Conservation (phyloP, 2,888 invertebrate genomes). For the Hylaea fasciaria region DNA sequence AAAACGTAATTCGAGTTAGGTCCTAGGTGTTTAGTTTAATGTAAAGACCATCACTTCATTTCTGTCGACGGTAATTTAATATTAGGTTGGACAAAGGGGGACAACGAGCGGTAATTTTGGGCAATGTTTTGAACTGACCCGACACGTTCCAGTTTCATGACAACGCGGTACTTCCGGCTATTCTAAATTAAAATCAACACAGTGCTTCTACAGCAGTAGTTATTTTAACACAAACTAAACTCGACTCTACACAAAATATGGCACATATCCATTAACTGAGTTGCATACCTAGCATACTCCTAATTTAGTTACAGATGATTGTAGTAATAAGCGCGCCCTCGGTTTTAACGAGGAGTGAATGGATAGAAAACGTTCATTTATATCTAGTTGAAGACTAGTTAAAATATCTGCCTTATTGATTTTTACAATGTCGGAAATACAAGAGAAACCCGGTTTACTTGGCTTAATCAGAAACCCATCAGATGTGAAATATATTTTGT, state of each 20-base stretch:
- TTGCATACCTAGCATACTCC: constrained; percentile 22
- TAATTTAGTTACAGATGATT: constrained; percentile 19
- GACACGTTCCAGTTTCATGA: constrained; percentile 49
- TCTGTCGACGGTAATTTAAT: constrained; percentile 18
- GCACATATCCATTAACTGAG: constrained; percentile 5
- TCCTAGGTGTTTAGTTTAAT: not conserved
- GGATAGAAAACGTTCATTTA: constrained; percentile 1
- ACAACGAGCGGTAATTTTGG: constrained; percentile 21
- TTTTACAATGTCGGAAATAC: too few relatives aligned
- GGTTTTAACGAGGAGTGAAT: constrained; percentile 11
- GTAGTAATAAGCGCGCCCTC: constrained; percentile 13
- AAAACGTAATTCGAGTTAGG: constrained; percentile 11
- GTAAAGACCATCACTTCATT: not conserved
- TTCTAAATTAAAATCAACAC: constrained; percentile 53
- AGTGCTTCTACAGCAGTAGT: constrained; percentile 30
- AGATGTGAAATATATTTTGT: too few relatives aligned
- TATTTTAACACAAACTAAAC: constrained; percentile 38
- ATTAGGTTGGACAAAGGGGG: constrained; percentile 25
- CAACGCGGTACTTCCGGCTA: constrained; percentile 57
- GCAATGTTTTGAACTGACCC: constrained; percentile 33
- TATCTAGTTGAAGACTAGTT: too few relatives aligned
- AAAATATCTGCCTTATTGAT: too few relatives aligned
- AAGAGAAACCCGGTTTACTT: too few relatives aligned
- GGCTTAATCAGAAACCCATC: too few relatives aligned
- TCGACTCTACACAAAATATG: constrained; percentile 17